A percentile compares a stretch with the other conserved stretches of the same genome.
Conservation (phyloP, 2,888 invertebrate species). For the Emmelina monodactyla region DNA sequence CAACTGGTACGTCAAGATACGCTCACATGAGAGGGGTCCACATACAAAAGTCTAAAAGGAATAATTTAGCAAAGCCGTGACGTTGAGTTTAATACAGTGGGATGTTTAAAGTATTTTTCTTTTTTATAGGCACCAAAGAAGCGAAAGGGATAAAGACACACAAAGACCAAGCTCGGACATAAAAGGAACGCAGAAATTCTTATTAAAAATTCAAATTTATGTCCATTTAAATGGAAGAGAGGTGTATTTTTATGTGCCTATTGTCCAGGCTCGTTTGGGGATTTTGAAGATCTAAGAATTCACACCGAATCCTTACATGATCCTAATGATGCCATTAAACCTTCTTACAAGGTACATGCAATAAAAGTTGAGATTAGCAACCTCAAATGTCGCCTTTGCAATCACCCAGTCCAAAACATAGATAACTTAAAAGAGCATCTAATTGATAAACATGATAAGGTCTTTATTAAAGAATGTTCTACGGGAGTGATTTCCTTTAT, state of each 20-base stretch:
- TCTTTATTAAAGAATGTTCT: slow-evolving; percentile 26
- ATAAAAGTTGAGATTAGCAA: slow-evolving; percentile 13
- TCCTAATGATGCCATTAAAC: too few relatives aligned
- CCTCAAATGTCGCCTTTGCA: background rate
- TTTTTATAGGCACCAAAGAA: too few relatives aligned
- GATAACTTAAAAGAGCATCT: background rate
- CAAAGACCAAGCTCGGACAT: too few relatives aligned
- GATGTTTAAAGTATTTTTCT: too few relatives aligned
- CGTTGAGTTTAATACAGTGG: too few relatives aligned
- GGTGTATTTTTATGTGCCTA: slow-evolving; percentile 43
- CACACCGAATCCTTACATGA: too few relatives aligned
- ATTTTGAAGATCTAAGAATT: slow-evolving; percentile 31
- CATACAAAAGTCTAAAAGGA: slow-evolving; percentile 23
- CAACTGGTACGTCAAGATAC: background rate
- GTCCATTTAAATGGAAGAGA: slow-evolving; percentile 48
- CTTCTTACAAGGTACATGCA: slow-evolving; percentile 32
- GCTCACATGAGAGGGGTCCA: background rate
- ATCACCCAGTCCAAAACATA: background rate
- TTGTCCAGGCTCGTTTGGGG: slow-evolving; percentile 37
- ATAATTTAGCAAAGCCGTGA: too few relatives aligned
- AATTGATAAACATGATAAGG: slow-evolving; percentile 29
- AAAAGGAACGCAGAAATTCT: slow-evolving; percentile 46
- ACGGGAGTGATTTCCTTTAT: slow-evolving; percentile 41
- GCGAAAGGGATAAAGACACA: too few relatives aligned
- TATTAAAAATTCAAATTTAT: slow-evolving; percentile 43